Conservation (phyloP, 2,888 invertebrate genomes). For the Aphodius sticticus region DNA sequence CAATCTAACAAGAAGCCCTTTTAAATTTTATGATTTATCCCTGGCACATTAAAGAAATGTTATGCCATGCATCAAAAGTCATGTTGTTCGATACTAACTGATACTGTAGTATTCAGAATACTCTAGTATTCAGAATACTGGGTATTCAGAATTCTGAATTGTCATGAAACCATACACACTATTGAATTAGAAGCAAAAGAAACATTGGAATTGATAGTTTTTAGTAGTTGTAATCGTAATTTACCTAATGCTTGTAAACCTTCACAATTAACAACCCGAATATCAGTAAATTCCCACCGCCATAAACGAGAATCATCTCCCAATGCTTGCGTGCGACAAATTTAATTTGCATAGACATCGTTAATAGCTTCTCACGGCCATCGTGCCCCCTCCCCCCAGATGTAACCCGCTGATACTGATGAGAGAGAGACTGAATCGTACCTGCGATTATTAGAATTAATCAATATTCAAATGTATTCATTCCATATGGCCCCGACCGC, state of each 20-base stretch:
- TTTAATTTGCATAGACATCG: neutral
- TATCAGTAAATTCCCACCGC: neutral
- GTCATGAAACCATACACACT: too few relatives aligned
- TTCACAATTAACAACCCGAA: neutral
- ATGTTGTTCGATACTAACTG: too few relatives aligned
- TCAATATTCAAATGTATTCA: conserved; percentile 22
- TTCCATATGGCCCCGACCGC: conserved; percentile 19
- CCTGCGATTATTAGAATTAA: conserved; percentile 19
- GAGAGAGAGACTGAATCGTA: neutral
- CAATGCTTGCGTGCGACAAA: conserved; percentile 5
- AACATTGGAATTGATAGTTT: too few relatives aligned
- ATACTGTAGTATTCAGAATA: too few relatives aligned
- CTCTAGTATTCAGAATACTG: too few relatives aligned
- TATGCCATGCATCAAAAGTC: too few relatives aligned
- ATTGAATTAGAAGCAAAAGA: too few relatives aligned
- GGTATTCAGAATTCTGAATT: too few relatives aligned
- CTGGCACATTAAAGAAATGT: too few relatives aligned
- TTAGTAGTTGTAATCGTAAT: neutral
- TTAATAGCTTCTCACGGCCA: conserved; percentile 23
- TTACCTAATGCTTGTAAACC: neutral
- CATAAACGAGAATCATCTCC: neutral
- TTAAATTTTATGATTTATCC: too few relatives aligned
- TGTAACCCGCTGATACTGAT: too few relatives aligned
- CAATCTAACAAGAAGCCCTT: too few relatives aligned
- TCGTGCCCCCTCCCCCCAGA: neutral